These are phyloP conservation scores for Myotis vivesi DNA, from an alignment of 2,797 vertebrate genomes.

Conservation along the genomic window DNA sequence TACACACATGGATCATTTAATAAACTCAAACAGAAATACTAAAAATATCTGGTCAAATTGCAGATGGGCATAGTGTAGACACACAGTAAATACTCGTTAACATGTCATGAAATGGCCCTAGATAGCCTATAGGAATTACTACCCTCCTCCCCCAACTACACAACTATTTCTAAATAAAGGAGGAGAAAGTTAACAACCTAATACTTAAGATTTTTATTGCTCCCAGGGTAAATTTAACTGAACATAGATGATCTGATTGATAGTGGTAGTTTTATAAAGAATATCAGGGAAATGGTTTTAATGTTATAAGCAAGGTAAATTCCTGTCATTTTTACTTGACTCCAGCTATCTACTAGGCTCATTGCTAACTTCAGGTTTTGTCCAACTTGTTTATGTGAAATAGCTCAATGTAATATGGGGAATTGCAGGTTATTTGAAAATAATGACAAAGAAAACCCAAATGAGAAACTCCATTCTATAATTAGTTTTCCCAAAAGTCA, in stretches of 20 bases:
- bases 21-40: constrained; percentile 1
- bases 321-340: constrained; percentile 11
- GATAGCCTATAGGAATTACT: background rate
- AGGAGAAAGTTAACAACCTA: background rate
- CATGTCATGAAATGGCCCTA: background rate
- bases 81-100: background rate
- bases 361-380: constrained; percentile 40
- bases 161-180: background rate
- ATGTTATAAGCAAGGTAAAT: background rate
- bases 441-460: constrained; percentile 51
- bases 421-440: constrained; percentile 63
- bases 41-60: background rate
- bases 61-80: background rate
- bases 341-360: background rate
- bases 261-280: background rate
- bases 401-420: background rate
- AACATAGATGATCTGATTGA: background rate
- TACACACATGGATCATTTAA: background rate
- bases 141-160: background rate
- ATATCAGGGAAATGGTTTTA: constrained; percentile 18
- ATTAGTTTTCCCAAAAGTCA: constrained; percentile 65
- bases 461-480: constrained; percentile 34
- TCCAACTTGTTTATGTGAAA: constrained; percentile 19
- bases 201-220: background rate
- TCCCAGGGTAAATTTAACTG: constrained; percentile 4